These are phyloP conservation scores for Menura novaehollandiae DNA, from an alignment of 2,113 vertebrate species.

Conservation along the genomic window DNA sequence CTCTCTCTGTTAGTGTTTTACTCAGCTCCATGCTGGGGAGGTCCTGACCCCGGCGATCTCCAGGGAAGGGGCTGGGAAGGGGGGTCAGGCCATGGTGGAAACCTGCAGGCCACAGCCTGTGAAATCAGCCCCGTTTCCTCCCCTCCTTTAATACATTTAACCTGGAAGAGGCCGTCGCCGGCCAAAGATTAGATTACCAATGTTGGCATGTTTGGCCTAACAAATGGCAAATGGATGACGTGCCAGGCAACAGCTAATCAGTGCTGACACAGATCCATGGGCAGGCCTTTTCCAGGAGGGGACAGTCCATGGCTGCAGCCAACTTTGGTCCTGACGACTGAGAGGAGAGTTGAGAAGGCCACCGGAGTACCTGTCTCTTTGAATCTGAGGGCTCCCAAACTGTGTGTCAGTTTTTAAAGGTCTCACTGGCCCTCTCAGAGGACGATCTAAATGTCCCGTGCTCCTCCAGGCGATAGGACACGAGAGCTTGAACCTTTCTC, in stretches of 20 bases:
- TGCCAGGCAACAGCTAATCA: slow-evolving; percentile 72
- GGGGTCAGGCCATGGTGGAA: slow-evolving; percentile 71
- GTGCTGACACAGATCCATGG: slow-evolving; percentile 76
- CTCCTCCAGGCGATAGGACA: slow-evolving; percentile 70
- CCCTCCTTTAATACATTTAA: slow-evolving; percentile 74
- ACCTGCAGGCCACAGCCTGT: slow-evolving; percentile 62
- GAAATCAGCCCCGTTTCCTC: slow-evolving; percentile 20
- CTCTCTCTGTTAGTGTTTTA: slow-evolving; percentile 84
- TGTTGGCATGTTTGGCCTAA: slow-evolving; percentile 70
- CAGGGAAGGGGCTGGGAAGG: slow-evolving; percentile 69
- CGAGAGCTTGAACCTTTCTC: slow-evolving; percentile 40
- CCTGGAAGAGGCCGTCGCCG: slow-evolving; percentile 67
- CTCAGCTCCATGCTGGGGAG: slow-evolving; percentile 79
- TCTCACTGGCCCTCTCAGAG: slow-evolving; percentile 65
- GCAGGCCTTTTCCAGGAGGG: slow-evolving; percentile 63
- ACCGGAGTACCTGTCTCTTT: slow-evolving; percentile 72
- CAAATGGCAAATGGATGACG: slow-evolving; percentile 70
- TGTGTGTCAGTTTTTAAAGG: slow-evolving; percentile 73
- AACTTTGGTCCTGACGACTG: slow-evolving; percentile 30
- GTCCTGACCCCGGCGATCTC: slow-evolving; percentile 85
- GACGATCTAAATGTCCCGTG: slow-evolving; percentile 74
- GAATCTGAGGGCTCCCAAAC: slow-evolving; percentile 51
- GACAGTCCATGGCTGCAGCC: slow-evolving; percentile 58
- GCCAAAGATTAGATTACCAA: slow-evolving; percentile 72
- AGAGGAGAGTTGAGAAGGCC: slow-evolving; percentile 63